Base-by-base conservation (phyloP, 2,113 vertebrate species). In the Carassius gibelio region DNA sequence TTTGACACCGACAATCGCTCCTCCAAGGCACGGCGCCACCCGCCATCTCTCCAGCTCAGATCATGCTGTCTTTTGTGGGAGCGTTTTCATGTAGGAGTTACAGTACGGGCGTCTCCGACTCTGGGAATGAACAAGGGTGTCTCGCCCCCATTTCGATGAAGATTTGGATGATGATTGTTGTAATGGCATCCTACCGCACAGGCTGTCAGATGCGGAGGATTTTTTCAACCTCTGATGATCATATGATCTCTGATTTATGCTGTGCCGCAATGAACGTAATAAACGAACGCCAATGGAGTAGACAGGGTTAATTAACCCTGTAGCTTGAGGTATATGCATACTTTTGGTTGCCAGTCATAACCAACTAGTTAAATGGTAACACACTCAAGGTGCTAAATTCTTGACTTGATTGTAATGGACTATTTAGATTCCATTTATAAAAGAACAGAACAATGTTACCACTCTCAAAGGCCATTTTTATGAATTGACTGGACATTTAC, bases 61-160 rank as follows among this genome's bases (percentile, higher is more conserved):
- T 90, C 86, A 87, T 83, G 84, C 90, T 91, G 77, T 36, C 81
- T 86, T 81, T 84, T 68, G 68, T 17, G 45, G 68, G 57, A 71
- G 59, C 15, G 93, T 89, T 77, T 94, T 93, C 87, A 82, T 88
- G 88, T 75, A 87, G 88, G 89, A 93, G 92, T 95, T 96, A 94
- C 92, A 93, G 93, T 94, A 94, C 78, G 87, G 90, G 91, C 92
- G 91, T 86, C 90, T 95, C 91, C 93, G 93, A 93, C 92, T 91
- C 82, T 82, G 90, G 84, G 42, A 42, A 7, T 8, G 42, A 42
- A 42, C 42, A 8, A 42, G 42, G 42, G 66, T 77, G 82, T 15
- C 75, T 72, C 19, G 26, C 66, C 38, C 75, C n/a, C 23, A 69
- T 81, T 88, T 81, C 61, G 8, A 34, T 11, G 62, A 82, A 52